phyloP scores from a whole-genome alignment of 1,140 invertebrate genomes.

The Diprion similis region DNA sequence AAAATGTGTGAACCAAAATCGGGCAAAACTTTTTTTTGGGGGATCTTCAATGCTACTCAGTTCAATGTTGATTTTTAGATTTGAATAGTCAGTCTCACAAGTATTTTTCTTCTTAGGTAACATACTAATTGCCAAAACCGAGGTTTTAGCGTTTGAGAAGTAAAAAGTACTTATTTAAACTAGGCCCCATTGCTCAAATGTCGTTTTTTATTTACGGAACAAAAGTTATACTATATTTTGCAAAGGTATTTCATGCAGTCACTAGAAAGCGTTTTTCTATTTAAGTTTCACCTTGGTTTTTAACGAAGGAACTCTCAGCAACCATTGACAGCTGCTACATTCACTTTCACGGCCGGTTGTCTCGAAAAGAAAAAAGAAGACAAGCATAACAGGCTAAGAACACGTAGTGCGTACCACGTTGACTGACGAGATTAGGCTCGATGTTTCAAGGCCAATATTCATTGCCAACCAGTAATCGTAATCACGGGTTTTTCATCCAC shows the following conservation, averaged over 20 bases:
- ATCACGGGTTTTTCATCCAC: neutral
- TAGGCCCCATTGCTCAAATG: neutral
- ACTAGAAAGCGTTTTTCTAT: constrained; percentile 7
- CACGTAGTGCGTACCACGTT: neutral
- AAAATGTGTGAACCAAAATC: too few species aligned
- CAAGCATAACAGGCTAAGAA: neutral
- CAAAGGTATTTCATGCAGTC: neutral
- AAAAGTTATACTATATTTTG: neutral
- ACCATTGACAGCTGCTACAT: neutral
- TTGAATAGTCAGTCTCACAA: too few species aligned
- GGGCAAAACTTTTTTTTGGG: too few species aligned
- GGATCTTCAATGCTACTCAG: too few species aligned
- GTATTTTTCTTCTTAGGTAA: too few species aligned
- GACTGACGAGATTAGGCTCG: neutral
- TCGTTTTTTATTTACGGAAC: neutral
- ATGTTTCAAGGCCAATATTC: neutral
- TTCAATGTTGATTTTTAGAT: too few species aligned
- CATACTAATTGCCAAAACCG: too few species aligned
- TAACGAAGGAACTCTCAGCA: neutral
- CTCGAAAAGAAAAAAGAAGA: neutral
- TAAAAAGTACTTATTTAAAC: neutral
- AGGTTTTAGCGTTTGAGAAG: too few species aligned
- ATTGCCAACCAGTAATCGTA: neutral
- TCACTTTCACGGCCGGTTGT: neutral
- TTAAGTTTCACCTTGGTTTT: constrained; percentile 7